Percentiles rank a stretch among this genome's conserved stretches.
Conservation (phyloP, 2,888 invertebrate species). For the Oscheius sp. region DNA sequence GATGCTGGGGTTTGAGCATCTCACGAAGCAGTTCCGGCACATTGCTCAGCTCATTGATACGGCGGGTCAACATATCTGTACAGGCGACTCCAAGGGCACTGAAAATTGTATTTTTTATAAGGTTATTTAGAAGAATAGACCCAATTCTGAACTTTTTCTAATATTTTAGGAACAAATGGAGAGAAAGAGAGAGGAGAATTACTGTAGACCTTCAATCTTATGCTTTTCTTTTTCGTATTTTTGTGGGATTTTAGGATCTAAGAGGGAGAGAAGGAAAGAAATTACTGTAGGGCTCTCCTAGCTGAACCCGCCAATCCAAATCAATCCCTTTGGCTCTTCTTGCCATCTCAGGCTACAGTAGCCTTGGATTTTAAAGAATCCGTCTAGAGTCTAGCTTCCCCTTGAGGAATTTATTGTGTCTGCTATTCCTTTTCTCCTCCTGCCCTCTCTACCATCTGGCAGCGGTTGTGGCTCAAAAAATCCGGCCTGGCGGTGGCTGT, state of each 20-base stretch:
- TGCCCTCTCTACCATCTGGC: neutral
- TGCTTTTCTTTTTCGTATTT: too few species aligned
- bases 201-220: too few species aligned
- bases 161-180: neutral
- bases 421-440: neutral
- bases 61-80: neutral
- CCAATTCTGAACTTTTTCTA: neutral
- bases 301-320: too few species aligned
- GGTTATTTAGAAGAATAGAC: neutral
- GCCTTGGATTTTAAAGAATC: too few species aligned
- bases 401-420: too few species aligned
- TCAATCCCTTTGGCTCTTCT: too few species aligned
- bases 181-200: neutral
- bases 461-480: too few species aligned
- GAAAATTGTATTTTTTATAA: neutral
- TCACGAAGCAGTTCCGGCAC: neutral
- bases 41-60: neutral
- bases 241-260: too few species aligned
- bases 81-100: conserved; percentile 4
- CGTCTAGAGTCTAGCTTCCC: neutral
- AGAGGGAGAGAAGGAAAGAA: too few species aligned
- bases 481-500: conserved; percentile 7
- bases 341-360: too few species aligned
- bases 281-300: too few species aligned
- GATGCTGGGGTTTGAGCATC: neutral